Evolutionary conservation across 2,797 vertebrate species (phyloP).

Genomic region (Enteromius fasciolatus): DNA sequence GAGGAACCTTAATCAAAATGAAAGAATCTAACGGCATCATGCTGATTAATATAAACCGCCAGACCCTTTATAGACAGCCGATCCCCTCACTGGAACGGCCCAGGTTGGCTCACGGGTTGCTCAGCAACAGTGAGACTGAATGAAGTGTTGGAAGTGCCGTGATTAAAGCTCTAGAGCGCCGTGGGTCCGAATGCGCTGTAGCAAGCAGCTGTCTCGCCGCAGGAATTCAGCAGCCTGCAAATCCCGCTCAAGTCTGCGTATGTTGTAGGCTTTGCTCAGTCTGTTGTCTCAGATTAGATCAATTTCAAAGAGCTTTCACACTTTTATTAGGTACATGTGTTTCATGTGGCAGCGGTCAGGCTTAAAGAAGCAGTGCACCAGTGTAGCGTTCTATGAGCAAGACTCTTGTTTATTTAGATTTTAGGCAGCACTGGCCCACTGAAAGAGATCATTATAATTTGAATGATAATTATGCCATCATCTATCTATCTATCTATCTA

Average conservation of each 20-base stretch:
- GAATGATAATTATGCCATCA: neutral
- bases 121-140: conserved; percentile 72
- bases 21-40: conserved; percentile 71
- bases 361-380: conserved; percentile 61
- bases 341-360: conserved; percentile 47
- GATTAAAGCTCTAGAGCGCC: conserved; percentile 78
- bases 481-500: neutral
- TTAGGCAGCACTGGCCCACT: neutral
- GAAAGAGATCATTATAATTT: neutral
- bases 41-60: conserved; percentile 75
- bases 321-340: conserved; percentile 54
- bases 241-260: conserved; percentile 69
- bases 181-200: conserved; percentile 66
- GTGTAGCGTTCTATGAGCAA: neutral
- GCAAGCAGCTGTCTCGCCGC: conserved; percentile 63
- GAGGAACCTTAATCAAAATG: conserved; percentile 74
- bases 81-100: conserved; percentile 69
- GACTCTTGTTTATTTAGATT: conserved; percentile 20
- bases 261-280: conserved; percentile 70
- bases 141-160: conserved; percentile 66
- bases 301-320: conserved; percentile 53
- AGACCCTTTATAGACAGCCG: conserved; percentile 66
- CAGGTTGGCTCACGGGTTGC: conserved; percentile 71
- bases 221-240: conserved; percentile 67
- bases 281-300: conserved; percentile 69